Evolutionary conservation across 2,113 vertebrate species (phyloP).

Genomic region (Tichodroma muraria): DNA sequence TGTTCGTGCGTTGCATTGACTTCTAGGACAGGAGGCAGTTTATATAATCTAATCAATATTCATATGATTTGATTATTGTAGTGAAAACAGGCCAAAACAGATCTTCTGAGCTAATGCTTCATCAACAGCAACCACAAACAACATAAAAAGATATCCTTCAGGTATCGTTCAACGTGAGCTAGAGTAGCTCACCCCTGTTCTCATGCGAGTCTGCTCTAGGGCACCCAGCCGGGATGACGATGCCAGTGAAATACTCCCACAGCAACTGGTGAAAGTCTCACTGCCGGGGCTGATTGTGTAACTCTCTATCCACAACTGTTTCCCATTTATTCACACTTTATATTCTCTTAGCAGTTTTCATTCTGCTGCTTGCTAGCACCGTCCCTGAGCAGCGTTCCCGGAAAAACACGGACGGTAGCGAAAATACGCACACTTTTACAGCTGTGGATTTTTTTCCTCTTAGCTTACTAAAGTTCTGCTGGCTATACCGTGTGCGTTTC

Average conservation of each 20-base stretch:
- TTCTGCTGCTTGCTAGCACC: not conserved
- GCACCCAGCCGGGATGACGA: not conserved
- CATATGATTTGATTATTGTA: not conserved
- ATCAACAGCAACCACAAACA: not conserved
- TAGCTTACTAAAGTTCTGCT: not conserved
- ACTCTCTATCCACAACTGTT: rapidly evolving
- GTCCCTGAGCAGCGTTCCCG: not conserved
- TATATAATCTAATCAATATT: not conserved
- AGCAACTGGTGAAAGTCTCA: not conserved
- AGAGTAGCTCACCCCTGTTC: not conserved
- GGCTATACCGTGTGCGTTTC: rapidly evolving
- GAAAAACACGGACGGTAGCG: not conserved
- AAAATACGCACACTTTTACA: rapidly evolving
- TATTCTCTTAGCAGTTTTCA: not conserved
- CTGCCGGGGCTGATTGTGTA: not conserved
- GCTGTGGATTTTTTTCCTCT: not conserved
- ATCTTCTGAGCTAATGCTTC: not conserved
- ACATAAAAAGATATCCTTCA: not conserved
- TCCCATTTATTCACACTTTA: not conserved
- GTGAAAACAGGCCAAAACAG: not conserved
- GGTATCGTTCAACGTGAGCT: not conserved
- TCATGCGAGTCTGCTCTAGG: not conserved
- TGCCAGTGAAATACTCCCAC: not conserved
- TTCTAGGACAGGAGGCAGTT: not conserved
- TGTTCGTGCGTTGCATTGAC: not conserved